Base-by-base conservation (phyloP, 2,888 invertebrate genomes). In the Leucophenga maculata region DNA sequence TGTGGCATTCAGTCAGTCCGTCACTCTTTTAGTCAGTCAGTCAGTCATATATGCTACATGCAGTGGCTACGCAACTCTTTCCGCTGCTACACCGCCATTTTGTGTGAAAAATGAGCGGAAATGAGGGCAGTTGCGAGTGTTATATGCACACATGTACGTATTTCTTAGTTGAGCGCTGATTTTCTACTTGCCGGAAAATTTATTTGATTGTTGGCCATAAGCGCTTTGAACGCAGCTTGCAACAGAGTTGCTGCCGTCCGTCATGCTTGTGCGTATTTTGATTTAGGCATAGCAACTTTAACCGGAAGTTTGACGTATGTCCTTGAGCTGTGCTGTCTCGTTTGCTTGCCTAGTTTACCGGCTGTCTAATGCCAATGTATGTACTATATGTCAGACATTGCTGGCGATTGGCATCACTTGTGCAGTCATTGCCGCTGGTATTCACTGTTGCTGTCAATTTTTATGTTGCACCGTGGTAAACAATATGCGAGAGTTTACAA, bases 191-290 rank as follows among this genome's bases (percentile, higher is more conserved):
- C 74, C 78, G 78, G 82, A 76, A 80, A 81, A 82, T 82, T 81
- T 81, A 82, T 82, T 81, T 81, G 82, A 81, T 81, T 81, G 82
- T 79, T 69, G 69, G 77, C 80, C 75, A 79, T 81, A 80, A 81
- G 81, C 76, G 48, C 20, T 13, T 39, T 39, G 39, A 39, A 39
- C 39, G 11, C 39, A 39, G 39, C 39, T 39, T 39, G 39, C 39
- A 6, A 6, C 39, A 3, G 11, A 39, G 39, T 39, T 8, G 39
- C 39, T 11, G 32, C 39, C 8, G 39, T 39, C 39, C 3, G 39
- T 11, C 8, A 9, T 39, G 11, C 9, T 39, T 39, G 39, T 39
- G 39, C 39, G 39, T 39, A 8, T 39, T 39, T 39, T 39, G 39
- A 39, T 39, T 39, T 39, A 39, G 39, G 39, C 39, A 9, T 39